phyloP scores from a whole-genome alignment of 2,113 vertebrate genomes.

The Vimba vimba region DNA sequence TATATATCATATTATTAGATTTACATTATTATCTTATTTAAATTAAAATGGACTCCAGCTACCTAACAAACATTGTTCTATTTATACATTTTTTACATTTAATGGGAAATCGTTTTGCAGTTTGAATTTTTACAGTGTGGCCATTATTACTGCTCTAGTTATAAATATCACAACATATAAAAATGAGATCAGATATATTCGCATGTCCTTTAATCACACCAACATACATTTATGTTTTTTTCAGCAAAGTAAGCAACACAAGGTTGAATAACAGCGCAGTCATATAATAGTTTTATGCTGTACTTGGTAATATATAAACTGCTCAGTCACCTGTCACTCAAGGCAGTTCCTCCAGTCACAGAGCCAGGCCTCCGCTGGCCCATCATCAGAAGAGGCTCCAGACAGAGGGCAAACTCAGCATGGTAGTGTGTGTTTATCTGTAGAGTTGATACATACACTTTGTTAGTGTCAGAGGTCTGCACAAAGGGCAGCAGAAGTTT shows the following conservation, averaged over 20 bases:
- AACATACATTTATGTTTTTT: not conserved
- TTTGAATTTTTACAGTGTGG: not conserved
- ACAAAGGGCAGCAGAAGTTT: not conserved
- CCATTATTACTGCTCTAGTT: not conserved
- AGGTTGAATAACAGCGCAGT: not conserved
- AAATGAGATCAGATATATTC: too few species aligned
- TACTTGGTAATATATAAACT: not conserved
- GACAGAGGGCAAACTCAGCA: conserved; percentile 85
- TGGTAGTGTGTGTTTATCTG: conserved; percentile 86
- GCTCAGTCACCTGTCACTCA: not conserved
- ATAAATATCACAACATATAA: not conserved
- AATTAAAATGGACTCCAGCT: not conserved
- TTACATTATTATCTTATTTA: not conserved
- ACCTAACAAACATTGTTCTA: not conserved
- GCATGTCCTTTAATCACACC: not conserved
- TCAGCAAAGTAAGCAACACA: not conserved
- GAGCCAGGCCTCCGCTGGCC: conserved; percentile 73
- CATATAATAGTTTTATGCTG: not conserved
- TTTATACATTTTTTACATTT: not conserved
- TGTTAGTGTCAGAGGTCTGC: not conserved
- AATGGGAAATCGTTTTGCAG: not conserved
- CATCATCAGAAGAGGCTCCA: conserved; percentile 84
- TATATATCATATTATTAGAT: not conserved
- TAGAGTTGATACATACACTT: not conserved
- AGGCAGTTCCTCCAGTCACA: conserved; percentile 29